Base-by-base conservation (phyloP, 2,888 invertebrate species). In the Elmis aenea region DNA sequence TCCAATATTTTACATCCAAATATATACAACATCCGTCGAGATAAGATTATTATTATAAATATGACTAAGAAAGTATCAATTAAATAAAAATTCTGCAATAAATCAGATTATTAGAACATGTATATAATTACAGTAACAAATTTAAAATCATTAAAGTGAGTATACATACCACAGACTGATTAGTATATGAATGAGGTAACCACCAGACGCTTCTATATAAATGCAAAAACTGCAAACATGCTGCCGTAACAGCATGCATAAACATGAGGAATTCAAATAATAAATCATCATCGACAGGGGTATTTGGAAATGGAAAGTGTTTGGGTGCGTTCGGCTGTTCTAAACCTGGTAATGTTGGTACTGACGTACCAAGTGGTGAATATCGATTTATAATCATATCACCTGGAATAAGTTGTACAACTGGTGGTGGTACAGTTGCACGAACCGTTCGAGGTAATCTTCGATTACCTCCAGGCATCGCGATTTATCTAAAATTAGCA, bases 161-260 rank as follows among this genome's bases (percentile, higher is more conserved):
- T 13, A 16, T 22, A 59, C 76, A 70, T 70, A 94, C 95, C 79
- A 96, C 79, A 40, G 89, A 84, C 60, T 90, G 86, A 57, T 81
- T 81, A 40, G 85, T 87, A 61, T 90, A 84, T 0, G 94, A 92
- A 61, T 95, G 84, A 1, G 94, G 92, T 32, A 96, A 67, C 97
- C 97, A 99, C 94, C 95, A 99, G 8, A 91, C 86, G 2, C 93
- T 94, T 51, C 92, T 81, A 62, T 97, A 97, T 20, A 97, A 75
- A 70, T 97, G 93, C 23, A 97, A 74, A 62, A 94, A 91, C 69
- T 99, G 97, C 35, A 95, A 74, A 33, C 82, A 83, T 12, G 89
- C 81, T 0, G 86, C 83, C 24, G 86, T 75, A 13, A 85, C 66
- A 1, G 85, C 84, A 61, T 89, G 90, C 6, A 84, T 67, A 63